Conservation (phyloP, 2,113 vertebrate genomes). For the Xiphias gladius region DNA sequence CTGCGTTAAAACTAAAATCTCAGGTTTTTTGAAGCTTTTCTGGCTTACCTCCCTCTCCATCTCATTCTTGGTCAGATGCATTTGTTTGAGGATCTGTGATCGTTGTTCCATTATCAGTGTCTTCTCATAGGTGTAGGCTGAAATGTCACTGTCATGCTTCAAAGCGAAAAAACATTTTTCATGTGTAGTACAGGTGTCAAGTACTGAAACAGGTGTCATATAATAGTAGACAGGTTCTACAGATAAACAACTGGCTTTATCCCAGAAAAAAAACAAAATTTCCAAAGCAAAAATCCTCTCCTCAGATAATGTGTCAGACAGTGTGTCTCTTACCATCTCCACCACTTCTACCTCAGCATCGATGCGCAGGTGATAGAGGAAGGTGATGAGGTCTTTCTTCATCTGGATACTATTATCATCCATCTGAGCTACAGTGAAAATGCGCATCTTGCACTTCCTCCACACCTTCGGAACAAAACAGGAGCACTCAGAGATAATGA, state of each 20-base stretch:
- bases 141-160: slow-evolving; percentile 95
- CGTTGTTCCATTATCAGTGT: slow-evolving; percentile 97
- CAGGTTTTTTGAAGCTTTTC: not conserved
- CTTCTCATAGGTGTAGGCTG: slow-evolving; percentile 98
- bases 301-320: slow-evolving; percentile 15
- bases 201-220: not conserved
- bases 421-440: slow-evolving; percentile 99
- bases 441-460: slow-evolving; percentile 99
- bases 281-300: not conserved
- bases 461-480: slow-evolving; percentile 88
- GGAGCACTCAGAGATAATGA: not conserved
- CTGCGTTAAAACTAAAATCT: not conserved
- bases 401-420: slow-evolving; percentile 99
- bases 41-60: slow-evolving; percentile 93
- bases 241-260: not conserved
- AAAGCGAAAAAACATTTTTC: slow-evolving; percentile 4
- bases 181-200: not conserved
- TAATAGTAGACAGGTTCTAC: not conserved
- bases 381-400: slow-evolving; percentile 97
- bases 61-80: slow-evolving; percentile 98
- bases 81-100: slow-evolving; percentile 98
- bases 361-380: slow-evolving; percentile 97
- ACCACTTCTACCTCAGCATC: slow-evolving; percentile 96
- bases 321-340: slow-evolving; percentile 93
- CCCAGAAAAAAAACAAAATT: not conserved